Conservation (phyloP, 2,888 invertebrate genomes). For the Acleris laterana region DNA sequence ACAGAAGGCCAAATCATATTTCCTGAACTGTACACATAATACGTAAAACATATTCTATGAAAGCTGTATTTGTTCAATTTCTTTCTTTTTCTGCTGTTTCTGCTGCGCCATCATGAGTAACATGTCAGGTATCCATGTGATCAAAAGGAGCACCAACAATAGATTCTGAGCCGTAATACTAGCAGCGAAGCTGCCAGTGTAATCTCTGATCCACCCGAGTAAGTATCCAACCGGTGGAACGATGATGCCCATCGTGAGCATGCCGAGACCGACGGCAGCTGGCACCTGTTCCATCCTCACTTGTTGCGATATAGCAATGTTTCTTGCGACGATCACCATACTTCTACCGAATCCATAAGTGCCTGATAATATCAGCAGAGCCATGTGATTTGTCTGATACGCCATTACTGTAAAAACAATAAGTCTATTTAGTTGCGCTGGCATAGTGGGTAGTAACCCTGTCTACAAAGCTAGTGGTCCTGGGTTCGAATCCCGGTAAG, state of each 20-base stretch:
- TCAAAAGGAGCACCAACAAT: slow-evolving; percentile 79
- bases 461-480: no score
- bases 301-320: slow-evolving; percentile 87
- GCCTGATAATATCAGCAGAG: slow-evolving; percentile 82
- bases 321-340: slow-evolving; percentile 89
- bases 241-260: slow-evolving; percentile 88
- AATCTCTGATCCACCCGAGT: slow-evolving; percentile 87
- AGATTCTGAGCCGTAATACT: slow-evolving; percentile 87
- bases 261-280: slow-evolving; percentile 88
- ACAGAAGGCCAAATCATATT: no score
- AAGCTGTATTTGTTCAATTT: slow-evolving; percentile 51
- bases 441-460: no score
- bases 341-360: slow-evolving; percentile 89
- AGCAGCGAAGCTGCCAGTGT: slow-evolving; percentile 84
- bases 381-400: slow-evolving; percentile 80
- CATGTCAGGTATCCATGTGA: slow-evolving; percentile 86
- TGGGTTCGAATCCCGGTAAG: no score
- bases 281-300: slow-evolving; percentile 85
- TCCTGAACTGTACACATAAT: no score
- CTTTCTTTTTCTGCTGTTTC: slow-evolving; percentile 54
- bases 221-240: slow-evolving; percentile 87
- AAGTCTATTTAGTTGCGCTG: neutral
- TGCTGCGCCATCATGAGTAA: slow-evolving; percentile 64
- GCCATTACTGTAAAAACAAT: slow-evolving; percentile 82
- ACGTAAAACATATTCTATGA: slow-evolving; percentile 44